Evolutionary conservation across 2,113 vertebrate species (phyloP), one percentile per base, ranked within the genome.

Genomic region (Psittacus erithacus): DNA sequence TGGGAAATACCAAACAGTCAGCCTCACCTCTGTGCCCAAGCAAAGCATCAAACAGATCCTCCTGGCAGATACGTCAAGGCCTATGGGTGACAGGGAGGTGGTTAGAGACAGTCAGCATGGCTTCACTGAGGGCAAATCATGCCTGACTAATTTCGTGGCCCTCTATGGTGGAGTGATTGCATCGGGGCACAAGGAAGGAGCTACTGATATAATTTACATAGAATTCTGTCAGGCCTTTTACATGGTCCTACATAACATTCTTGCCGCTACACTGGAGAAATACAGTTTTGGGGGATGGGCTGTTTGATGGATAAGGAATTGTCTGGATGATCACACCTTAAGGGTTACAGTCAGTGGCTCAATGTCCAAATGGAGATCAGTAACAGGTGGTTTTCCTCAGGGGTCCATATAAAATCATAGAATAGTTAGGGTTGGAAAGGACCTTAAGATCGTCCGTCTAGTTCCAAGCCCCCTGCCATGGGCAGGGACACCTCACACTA

Each of bases 301-400:
- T 44, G 13, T 44, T 25, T 14, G 4, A 33, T 64, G 24, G 7
- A 44, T 41, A 60, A 82, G 31, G 20, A 82, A 78, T 44, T 23
- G 6, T 35, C 24, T 41, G 47, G 8, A 60, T 57, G 1, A 2
- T 9, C 0, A 0, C 28, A 55, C n/a, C 13, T 28, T 33, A 82
- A 86, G 53, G 13, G 17, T 49, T 69, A 35, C 8, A 64, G 24
- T 60, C 41, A 79, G 41, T 2, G 10, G 17, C 17, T 89, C 16
- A 19, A 18, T 13, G 5, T 64, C 31, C 53, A 82, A 38, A 43
- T 33, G 31, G 29, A 78, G 17, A 52, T 17, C 12, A 62, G 8
- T n/a, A 17, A 33, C 12, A 44, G 19, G 15, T 14, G 11, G 8
- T 60, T 16, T 35, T 82, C 44, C 28, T 69, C 49, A 70, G 27